Evolutionary conservation across 2,113 vertebrate genomes (phyloP).

Genomic region (Phasianus colchicus): DNA sequence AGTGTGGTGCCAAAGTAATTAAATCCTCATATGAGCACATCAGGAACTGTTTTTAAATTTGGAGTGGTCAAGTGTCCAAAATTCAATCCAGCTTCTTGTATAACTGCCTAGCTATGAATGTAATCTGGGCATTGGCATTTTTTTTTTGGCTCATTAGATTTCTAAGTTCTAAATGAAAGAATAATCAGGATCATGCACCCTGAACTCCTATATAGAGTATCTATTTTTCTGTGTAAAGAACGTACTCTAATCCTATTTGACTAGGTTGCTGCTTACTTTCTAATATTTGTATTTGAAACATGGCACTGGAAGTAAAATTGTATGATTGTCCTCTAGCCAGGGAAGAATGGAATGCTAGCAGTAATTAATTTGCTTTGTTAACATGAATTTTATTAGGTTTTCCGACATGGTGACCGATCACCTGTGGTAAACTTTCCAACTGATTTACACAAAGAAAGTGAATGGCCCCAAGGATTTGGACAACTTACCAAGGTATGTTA

Average conservation of each 20-base stretch:
- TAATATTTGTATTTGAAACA: neutral
- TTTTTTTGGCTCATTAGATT: neutral
- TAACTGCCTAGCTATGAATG: neutral
- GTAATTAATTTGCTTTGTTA: neutral
- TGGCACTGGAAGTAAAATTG: neutral
- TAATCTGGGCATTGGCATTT: neutral
- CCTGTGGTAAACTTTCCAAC: slow-evolving; percentile 86
- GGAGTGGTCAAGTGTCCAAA: neutral
- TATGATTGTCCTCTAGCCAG: neutral
- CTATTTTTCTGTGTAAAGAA: neutral
- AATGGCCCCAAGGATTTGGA: slow-evolving; percentile 90
- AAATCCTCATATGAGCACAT: neutral
- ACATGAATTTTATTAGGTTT: slow-evolving; percentile 76
- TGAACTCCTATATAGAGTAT: neutral
- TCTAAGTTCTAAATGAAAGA: neutral
- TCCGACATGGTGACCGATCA: slow-evolving; percentile 89
- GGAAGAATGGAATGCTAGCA: neutral
- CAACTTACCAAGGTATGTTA: slow-evolving; percentile 87
- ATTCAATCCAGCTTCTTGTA: neutral
- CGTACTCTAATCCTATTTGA: neutral
- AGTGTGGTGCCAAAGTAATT: neutral
- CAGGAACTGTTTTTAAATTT: neutral
- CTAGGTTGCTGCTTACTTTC: neutral
- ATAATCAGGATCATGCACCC: neutral
- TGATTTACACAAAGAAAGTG: slow-evolving; percentile 82